Evolutionary conservation across 2,113 vertebrate species (phyloP), one percentile per base, ranked within the genome.

Genomic region (Serilophus lunatus): DNA sequence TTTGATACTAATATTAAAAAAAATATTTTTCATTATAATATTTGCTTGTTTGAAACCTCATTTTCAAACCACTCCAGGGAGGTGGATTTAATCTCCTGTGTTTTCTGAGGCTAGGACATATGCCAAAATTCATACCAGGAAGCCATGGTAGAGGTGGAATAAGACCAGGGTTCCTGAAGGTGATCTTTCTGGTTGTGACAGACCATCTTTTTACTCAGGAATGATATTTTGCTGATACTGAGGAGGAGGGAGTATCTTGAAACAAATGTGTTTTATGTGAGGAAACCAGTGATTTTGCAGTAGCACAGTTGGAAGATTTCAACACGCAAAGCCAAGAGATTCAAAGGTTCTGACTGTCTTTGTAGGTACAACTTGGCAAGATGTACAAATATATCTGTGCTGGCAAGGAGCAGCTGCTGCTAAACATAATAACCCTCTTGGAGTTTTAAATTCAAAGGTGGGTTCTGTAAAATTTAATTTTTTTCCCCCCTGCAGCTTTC

Each of bases 311-410:
- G 53, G 93, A 95, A 96, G 97, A 83, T 81, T 85, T 70, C 24
- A 57, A 28, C 26, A 49, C 47, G 76, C 40, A 86, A 93, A 96
- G 51, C 57, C 76, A 92, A 95, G 95, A 95, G 96, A 92, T 97
- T 71, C 47, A 45, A 94, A 88, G 79, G 60, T 95, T 97, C 94
- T 93, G 85, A 93, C 93, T 96, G 87, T 90, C 66, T 7, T 49
- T 82, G 74, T 92, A 92, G 88, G 91, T 93, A 51, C 97, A 96
- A 96, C 82, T 97, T 95, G 93, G 72, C 56, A 90, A 71, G 29
- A 59, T 93, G 86, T 95, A 92, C 88, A 85, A 92, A 83, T 72
- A 91, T 26, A 84, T 88, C 82, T 94, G 90, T 53, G 18, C 79
- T 90, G 59, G 45, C 47, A 93, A 84, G 44, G 59, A 93, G 18